phyloP scores from a whole-genome alignment of 2,113 vertebrate genomes.

The Cryptoleucopteryx plumbea region DNA sequence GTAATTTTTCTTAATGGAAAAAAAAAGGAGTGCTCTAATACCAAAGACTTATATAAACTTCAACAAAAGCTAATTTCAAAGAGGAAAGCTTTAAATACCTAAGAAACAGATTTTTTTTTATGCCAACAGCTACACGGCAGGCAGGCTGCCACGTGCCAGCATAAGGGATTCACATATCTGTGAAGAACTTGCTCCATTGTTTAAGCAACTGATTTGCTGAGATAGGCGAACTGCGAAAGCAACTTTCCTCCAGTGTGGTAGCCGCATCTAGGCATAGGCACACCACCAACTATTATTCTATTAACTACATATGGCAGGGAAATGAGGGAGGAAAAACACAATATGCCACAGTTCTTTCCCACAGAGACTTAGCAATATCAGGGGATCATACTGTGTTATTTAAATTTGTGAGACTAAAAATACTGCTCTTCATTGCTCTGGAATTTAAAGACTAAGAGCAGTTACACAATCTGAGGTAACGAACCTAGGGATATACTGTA shows the following conservation, averaged over 20 bases:
- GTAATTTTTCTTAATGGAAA: background rate
- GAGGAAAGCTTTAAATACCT: background rate
- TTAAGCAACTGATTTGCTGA: background rate
- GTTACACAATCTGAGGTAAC: conserved; percentile 10
- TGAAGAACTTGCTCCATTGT: background rate
- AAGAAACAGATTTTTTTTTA: background rate
- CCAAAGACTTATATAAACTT: background rate
- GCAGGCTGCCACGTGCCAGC: background rate
- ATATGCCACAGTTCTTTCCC: background rate
- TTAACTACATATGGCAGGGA: conserved; percentile 17
- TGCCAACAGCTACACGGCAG: background rate
- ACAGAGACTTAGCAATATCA: conserved; percentile 1
- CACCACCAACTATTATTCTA: background rate
- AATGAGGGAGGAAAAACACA: background rate
- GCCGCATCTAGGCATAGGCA: background rate
- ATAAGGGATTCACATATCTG: background rate
- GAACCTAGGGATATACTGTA: background rate
- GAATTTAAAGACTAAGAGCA: conserved; percentile 35
- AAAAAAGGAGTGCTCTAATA: background rate
- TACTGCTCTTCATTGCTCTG: conserved; percentile 26
- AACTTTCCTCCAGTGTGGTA: background rate
- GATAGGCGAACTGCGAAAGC: background rate
- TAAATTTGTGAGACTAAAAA: conserved; percentile 50
- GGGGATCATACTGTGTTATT: conserved; percentile 31
- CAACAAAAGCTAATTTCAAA: background rate